phyloP scores from a whole-genome alignment of 2,797 vertebrate genomes.

The Nyctibius grandis region DNA sequence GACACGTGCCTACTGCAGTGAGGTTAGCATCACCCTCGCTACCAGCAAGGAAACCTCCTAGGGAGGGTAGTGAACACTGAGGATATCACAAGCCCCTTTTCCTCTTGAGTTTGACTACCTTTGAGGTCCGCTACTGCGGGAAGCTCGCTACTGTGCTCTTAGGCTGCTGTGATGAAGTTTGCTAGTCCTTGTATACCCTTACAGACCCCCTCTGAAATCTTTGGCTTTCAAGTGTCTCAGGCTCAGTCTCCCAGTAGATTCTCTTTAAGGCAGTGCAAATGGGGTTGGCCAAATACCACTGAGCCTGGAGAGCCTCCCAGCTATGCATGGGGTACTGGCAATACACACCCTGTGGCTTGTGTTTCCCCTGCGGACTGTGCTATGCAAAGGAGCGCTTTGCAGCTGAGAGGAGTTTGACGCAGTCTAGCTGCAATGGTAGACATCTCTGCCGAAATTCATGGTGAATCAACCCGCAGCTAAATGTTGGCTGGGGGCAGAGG shows the following conservation, averaged over 20 bases:
- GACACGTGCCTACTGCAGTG: background rate
- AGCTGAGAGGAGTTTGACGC: background rate
- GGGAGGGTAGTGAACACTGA: rapidly evolving
- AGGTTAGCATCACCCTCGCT: rapidly evolving
- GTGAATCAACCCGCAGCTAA: background rate
- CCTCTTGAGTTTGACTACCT: background rate
- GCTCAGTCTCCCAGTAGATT: background rate
- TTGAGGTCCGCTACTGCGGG: rapidly evolving
- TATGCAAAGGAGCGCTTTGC: background rate
- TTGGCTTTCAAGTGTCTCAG: rapidly evolving
- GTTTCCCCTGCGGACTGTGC: background rate
- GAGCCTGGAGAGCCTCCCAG: conserved; percentile 6
- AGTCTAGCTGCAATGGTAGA: background rate
- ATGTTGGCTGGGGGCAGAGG: background rate
- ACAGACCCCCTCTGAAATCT: background rate
- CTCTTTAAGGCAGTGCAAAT: background rate
- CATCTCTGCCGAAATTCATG: background rate
- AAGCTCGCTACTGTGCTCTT: background rate
- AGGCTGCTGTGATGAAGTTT: background rate
- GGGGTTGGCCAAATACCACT: background rate
- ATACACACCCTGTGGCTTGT: conserved; percentile 10
- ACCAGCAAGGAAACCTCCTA: background rate
- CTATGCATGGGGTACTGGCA: background rate
- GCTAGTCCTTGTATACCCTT: rapidly evolving
- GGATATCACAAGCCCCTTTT: background rate